Evolutionary conservation across 2,797 vertebrate species (phyloP).

Genomic region (Lithobates pipiens): DNA sequence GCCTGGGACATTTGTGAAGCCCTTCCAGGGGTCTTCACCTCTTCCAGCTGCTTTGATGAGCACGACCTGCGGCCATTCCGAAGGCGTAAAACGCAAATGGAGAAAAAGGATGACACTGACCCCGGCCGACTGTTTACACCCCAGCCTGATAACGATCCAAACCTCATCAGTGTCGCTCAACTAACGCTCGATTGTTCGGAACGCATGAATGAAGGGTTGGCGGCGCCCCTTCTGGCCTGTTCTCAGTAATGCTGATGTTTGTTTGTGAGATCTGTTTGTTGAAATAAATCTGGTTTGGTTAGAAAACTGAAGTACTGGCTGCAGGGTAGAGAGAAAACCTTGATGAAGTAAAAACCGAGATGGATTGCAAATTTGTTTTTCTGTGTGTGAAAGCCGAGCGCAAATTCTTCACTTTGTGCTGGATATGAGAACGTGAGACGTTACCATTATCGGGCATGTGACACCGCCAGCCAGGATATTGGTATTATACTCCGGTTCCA

Average conservation of each 20-base stretch:
- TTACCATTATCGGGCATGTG: not conserved
- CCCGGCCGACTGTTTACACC: not conserved
- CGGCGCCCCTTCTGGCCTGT: not conserved
- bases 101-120: not conserved
- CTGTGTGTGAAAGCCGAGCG: not conserved
- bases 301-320: not conserved
- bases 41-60: conserved; percentile 25
- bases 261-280: conserved; percentile 3
- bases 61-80: not conserved
- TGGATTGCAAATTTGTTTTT: not conserved
- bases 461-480: not conserved
- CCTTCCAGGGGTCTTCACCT: conserved; percentile 37
- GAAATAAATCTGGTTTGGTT: not conserved
- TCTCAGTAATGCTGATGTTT: not conserved
- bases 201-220: not conserved
- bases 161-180: conserved; percentile 23
- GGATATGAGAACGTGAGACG: not conserved
- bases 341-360: not conserved
- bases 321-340: not conserved
- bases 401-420: not conserved
- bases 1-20: conserved; percentile 8
- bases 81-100: conserved; percentile 13
- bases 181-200: not conserved
- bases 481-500: too few relatives aligned
- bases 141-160: not conserved